Base-by-base conservation (phyloP, 2,113 vertebrate species). In the Pardalotus punctatus region DNA sequence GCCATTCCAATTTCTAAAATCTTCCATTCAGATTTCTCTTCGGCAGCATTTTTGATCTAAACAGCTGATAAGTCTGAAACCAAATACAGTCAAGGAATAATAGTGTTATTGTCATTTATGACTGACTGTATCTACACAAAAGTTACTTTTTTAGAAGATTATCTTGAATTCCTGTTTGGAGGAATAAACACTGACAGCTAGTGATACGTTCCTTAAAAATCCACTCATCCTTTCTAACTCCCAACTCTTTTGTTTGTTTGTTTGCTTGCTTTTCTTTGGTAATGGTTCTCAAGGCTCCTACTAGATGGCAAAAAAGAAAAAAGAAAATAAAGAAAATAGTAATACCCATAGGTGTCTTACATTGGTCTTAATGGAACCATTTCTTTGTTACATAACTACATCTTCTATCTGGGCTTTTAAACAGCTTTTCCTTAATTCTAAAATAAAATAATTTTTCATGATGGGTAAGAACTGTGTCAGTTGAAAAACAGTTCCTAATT, bases 271-370 rank as follows among this genome's bases (percentile, higher is more conserved):
- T 50, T 25, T 25, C 47, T 78, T 50, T 21, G 1, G 0, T n/a
- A 45, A 11, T 13, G 4, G 4, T 51, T 73, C 7, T 86, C 22
- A 77, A 24, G 15, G 25, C 2, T 81, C 2, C 10, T 64, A 35
- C 42, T 47, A 21, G 14, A 23, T 33, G 16, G 15, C 4, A 72
- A 64, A 83, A 71, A 24, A 45, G 19, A 50, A 40, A n/a, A n/a
- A n/a, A n/a, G n/a, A n/a, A n/a, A n/a, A n/a, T n/a, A n/a, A 29
- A 0, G 11, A 48, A 47, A 74, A 51, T 28, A 1, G 6, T 77
- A 78, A 56, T 60, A 36, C 2, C 23, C 10, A 57, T 14, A 1
- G 3, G 31, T 71, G 12, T 8, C 72, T n/a, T 72, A 9, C 23
- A 60, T 23, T 66, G 10, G 54, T 77, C 10, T 14, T 54, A 67